Base-by-base conservation (phyloP, 1,140 invertebrate species). In the Drosophila ironensis region DNA sequence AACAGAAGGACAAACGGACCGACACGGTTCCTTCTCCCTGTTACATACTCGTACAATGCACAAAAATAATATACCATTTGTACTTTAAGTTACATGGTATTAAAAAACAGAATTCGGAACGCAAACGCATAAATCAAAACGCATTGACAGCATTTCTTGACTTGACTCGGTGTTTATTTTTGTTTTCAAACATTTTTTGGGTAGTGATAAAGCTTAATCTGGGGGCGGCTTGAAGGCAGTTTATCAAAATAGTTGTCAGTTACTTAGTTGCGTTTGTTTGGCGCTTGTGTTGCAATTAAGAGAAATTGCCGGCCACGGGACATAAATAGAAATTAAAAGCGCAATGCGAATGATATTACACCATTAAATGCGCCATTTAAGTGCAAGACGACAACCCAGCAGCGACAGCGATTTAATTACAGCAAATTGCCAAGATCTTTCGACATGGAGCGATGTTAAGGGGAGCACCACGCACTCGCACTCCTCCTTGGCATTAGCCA, bases 251-350 rank as follows among this genome's bases (percentile, higher is more conserved):
- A 72, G 52, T 82, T 82, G 78, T 73, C 78, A 84, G 51, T 44
- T 67, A 68, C 20, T 68, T 68, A 40, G 63, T 40, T 66, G 64
- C 41, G 33, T 67, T 37, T 45, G n/a, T n/a, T n/a, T n/a, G n/a
- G n/a, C n/a, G n/a, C n/a, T n/a, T 50, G 24, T 72, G 59, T 84
- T 60, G 80, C 74, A 84, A 73, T 84, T 74, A 70, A 84, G 64
- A 86, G 78, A 84, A 84, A 84, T 84, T 84, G 70, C 66, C 22
- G 33, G 53, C 59, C 47, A 84, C 77, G 44, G 59, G 73, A 84
- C 80, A 86, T 86, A 84, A 84, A 84, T 78, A 84, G 78, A 84
- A 84, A 84, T 84, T 70, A 84, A 82, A 82, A 84, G 77, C 77
- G 73, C 73, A 77, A 72, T 52, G 73, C 69, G 53, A 82, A 73